phyloP scores from a whole-genome alignment of 64 coral and sea anemone species.

The Montipora efflorescens region DNA sequence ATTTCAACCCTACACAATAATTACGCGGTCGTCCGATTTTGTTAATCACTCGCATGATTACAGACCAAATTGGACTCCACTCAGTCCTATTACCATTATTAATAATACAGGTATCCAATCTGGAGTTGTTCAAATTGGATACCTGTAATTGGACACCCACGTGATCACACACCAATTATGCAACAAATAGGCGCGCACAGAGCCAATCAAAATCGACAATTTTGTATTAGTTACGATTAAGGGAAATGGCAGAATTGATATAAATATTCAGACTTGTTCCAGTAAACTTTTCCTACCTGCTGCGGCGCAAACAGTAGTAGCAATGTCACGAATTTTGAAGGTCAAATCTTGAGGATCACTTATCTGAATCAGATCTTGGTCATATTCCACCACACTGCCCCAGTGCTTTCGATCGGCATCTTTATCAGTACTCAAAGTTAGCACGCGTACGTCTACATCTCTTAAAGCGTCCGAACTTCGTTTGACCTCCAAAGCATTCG shows the following conservation, averaged over 20 bases:
- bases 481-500: not conserved
- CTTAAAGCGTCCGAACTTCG: not conserved
- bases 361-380: conserved; percentile 37
- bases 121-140: too few relatives aligned
- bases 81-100: too few relatives aligned
- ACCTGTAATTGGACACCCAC: too few relatives aligned
- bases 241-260: not conserved
- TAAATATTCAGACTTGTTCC: not conserved
- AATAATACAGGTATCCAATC: too few relatives aligned
- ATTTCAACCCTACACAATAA: too few relatives aligned
- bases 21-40: too few relatives aligned
- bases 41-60: too few relatives aligned
- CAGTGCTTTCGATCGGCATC: not conserved
- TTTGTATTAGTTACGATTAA: too few relatives aligned
- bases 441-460: conserved; percentile 10
- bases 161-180: too few relatives aligned
- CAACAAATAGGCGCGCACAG: too few relatives aligned
- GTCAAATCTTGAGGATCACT: conserved; percentile 11
- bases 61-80: too few relatives aligned
- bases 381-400: not conserved
- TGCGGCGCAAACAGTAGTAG: not conserved
- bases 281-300: conserved; percentile 3
- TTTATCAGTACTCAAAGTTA: conserved; percentile 40
- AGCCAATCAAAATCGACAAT: too few relatives aligned
- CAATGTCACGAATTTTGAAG: conserved; percentile 9